Percentiles rank a stretch among this genome's conserved stretches.
Conservation (phyloP, 2,888 invertebrate genomes). For the Lasioglossum figueresi region DNA sequence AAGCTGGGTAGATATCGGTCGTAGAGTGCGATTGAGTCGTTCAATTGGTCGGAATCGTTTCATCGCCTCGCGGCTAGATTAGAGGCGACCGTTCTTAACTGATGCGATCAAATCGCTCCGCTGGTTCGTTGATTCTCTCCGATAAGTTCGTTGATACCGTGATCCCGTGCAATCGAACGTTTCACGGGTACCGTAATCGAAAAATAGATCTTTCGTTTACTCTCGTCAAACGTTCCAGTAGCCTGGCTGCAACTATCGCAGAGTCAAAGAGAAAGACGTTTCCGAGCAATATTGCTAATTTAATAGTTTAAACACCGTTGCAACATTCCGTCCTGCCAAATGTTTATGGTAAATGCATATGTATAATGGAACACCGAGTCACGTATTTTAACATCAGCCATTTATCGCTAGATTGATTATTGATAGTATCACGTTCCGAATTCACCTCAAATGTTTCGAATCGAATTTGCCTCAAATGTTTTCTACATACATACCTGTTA, state of each 20-base stretch:
- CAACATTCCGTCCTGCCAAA: background rate
- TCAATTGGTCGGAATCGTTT: constrained; percentile 66
- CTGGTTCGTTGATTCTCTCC: background rate
- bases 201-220: background rate
- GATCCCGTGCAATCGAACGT: background rate
- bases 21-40: constrained; percentile 21
- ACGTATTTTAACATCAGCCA: background rate
- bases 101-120: background rate
- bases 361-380: background rate
- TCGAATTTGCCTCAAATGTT: background rate
- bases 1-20: constrained; percentile 23
- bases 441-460: background rate
- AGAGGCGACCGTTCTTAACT: constrained; percentile 15
- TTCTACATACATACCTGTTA: background rate
- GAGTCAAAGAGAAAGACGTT: background rate
- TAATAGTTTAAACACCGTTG: background rate
- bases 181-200: background rate
- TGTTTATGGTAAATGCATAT: background rate
- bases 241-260: background rate
- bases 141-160: constrained; percentile 27
- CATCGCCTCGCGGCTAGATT: constrained; percentile 32
- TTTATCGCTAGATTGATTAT: background rate
- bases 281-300: background rate
- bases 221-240: background rate
- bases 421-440: background rate